These are phyloP conservation scores for Philotrypesis tridentata DNA, from an alignment of 1,140 invertebrate species.

Conservation along the genomic window DNA sequence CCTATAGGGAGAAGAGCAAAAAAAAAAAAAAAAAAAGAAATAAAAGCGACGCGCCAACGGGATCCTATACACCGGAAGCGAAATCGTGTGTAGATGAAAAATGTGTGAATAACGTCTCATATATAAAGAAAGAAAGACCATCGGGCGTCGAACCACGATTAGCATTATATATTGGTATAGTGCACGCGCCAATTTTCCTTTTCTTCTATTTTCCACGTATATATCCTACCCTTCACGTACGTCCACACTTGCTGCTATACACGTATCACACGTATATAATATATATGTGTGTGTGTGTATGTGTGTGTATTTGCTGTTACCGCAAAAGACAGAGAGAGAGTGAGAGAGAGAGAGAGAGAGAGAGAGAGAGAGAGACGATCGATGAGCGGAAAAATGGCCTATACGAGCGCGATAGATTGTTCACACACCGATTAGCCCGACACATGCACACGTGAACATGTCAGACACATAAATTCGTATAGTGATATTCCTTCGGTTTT, in stretches of 20 bases:
- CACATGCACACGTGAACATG: background rate
- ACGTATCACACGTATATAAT: too few relatives aligned
- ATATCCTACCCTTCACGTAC: background rate
- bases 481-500: background rate
- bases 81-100: too few relatives aligned
- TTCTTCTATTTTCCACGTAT: background rate
- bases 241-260: background rate
- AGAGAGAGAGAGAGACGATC: constrained; percentile 1
- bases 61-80: background rate
- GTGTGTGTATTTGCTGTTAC: background rate
- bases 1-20: background rate
- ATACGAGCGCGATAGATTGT: background rate
- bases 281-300: background rate
- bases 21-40: background rate
- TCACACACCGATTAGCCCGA: background rate
- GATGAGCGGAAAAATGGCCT: constrained; percentile 19
- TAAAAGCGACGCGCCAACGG: background rate
- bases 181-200: constrained; percentile 7
- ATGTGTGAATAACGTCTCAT: background rate
- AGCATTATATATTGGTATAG: constrained; percentile 8
- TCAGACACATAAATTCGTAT: background rate
- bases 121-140: constrained; percentile 1
- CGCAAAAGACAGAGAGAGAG: background rate
- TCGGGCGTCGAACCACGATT: background rate
- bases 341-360: background rate